Evolutionary conservation across 2,113 vertebrate species (phyloP), one percentile per base, ranked within the genome.

Genomic region (Tamias sibiricus): DNA sequence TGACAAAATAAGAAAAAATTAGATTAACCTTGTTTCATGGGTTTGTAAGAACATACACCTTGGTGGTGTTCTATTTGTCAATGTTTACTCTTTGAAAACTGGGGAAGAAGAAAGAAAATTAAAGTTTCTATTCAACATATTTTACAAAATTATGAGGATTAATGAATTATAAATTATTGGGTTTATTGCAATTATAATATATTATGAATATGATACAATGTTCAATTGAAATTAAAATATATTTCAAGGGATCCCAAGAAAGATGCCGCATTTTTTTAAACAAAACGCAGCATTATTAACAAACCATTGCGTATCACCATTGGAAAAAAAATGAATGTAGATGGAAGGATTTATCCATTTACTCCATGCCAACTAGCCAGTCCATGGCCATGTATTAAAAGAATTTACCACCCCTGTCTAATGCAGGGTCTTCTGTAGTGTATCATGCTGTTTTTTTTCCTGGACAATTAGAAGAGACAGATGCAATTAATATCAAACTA

Each of bases 181-280:
- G 2, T 35, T 93, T 96, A 90, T 59, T 76, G 85, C 47, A 95
- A 90, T 87, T 79, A 90, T 74, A 77, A 86, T n/a, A 19, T 71
- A 66, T n/a, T 57, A 52, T 57, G 16, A 93, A 40, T 57, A 95
- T 13, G 90, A 84, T 26, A 74, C 30, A 84, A 84, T 69, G 59
- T 77, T 95, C 44, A 94, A 30, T 35, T 94, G 64, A 88, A 94
- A 89, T 84, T 75, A 93, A 95, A 91, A 84, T 94, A 2, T 66
- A 75, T 80, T 93, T 79, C n/a, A 82, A 49, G 22, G 3, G 12
- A 35, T 24, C 44, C 72, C 57, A 40, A 87, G 19, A 69, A 40
- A 72, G 37, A 57, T 81, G 59, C 44, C 68, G 24, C 77, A 71
- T 84, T 64, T 89, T 96, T 88, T 93, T 77, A 69, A 28, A 66